Conservation (phyloP, 2,888 invertebrate species). For the Oscheius sp. region DNA sequence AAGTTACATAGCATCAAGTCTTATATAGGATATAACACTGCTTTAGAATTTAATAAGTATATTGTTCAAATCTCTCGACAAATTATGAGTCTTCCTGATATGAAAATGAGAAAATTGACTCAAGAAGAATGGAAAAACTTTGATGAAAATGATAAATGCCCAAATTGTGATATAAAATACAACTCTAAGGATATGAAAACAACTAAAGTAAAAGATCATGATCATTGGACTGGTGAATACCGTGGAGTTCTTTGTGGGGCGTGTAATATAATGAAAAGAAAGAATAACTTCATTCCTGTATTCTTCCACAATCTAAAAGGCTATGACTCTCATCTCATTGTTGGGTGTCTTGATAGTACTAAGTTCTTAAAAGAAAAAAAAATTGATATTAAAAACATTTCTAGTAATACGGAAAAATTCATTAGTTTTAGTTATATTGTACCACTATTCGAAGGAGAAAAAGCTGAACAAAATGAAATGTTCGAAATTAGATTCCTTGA, state of each 20-base stretch:
- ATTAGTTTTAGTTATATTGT: conserved; percentile 46
- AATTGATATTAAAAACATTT: conserved; percentile 37
- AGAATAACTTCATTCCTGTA: conserved; percentile 46
- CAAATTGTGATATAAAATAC: conserved; percentile 27
- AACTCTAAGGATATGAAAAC: conserved; percentile 30
- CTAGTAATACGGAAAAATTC: conserved; percentile 47
- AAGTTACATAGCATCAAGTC: conserved; percentile 26
- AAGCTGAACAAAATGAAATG: conserved; percentile 47
- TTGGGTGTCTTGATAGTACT: conserved; percentile 33
- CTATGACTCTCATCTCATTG: conserved; percentile 51
- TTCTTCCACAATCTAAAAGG: conserved; percentile 52
- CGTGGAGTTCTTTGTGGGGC: conserved; percentile 34
- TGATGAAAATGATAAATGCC: conserved; percentile 23
- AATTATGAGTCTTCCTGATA: conserved; percentile 33
- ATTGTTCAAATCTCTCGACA: conserved; percentile 33
- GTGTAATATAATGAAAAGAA: conserved; percentile 38
- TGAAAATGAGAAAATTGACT: conserved; percentile 31
- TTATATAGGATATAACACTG: conserved; percentile 33
- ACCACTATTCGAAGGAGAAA: neutral
- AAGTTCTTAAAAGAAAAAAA: conserved; percentile 29
- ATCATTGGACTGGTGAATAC: conserved; percentile 45
- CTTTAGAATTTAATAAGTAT: conserved; percentile 33
- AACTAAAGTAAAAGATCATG: conserved; percentile 39
- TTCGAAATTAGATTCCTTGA: conserved; percentile 55
- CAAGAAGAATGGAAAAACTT: conserved; percentile 21